Evolutionary conservation across 2,113 vertebrate species (phyloP), one percentile per base, ranked within the genome.

Genomic region (Toxostoma redivivum): DNA sequence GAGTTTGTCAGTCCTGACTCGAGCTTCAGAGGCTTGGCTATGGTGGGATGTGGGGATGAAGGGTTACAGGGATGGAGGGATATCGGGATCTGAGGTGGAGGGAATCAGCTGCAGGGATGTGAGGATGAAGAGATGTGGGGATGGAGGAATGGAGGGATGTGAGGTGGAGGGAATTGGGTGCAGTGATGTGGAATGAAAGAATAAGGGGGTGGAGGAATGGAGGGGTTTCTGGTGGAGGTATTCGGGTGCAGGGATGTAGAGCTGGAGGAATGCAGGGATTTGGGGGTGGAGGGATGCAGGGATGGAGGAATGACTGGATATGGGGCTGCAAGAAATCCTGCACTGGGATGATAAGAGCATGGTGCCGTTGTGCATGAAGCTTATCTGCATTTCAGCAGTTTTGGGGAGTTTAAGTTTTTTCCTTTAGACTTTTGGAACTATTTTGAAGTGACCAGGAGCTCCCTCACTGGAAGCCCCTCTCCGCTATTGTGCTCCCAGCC

Each of bases 401-500:
- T 62, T 27, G 24, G 23, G 31, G 30, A 16, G 7, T 3, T 9
- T 60, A n/a, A n/a, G 40, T 7, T 79, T 58, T 58, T 47, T 40
- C 5, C 8, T 56, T 37, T 42, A 38, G 81, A 22, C 33, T 58
- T 81, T 56, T 16, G 22, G 69, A 71, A 66, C 30, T 70, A 7
- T 84, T 91, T 58, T 42, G 60, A 89, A 92, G 64, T 6, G 50
- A 48, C 8, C 60, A 88, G 77, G 71, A 81, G 24, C 48, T 70
- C 64, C 57, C 38, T 89, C 31, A 9, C 5, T 51, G 76, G 76
- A 91, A 83, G 47, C 22, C 23, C 42, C 83, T 78, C 54, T 62
- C 47, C 22, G 50, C 69, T 78, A 60, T 95, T 96, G 89, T 96
- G 37, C 69, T 95, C 56, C 15, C 35, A 30, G 69, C 69, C 80